These are phyloP conservation scores for Corydoras maculifer DNA, from an alignment of 2,113 vertebrate genomes.

Conservation along the genomic window DNA sequence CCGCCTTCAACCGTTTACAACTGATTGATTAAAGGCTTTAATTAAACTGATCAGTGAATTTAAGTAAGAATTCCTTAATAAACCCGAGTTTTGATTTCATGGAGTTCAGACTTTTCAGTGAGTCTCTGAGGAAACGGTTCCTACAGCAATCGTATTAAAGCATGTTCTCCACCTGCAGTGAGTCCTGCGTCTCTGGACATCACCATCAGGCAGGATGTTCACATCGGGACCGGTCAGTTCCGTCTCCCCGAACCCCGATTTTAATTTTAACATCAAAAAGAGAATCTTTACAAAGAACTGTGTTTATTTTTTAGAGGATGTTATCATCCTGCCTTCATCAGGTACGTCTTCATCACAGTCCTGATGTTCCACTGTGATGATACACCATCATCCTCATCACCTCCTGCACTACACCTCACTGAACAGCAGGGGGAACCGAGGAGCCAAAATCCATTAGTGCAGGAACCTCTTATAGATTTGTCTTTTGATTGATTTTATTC, in stretches of 20 bases:
- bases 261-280: background rate
- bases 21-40: too few species aligned
- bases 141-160: background rate
- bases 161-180: conserved; percentile 38
- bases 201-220: conserved; percentile 37
- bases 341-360: conserved; percentile 13
- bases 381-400: background rate
- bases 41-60: too few species aligned
- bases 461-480: too few species aligned
- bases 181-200: conserved; percentile 55
- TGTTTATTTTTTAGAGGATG: background rate
- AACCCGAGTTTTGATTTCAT: too few species aligned
- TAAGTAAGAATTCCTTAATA: too few species aligned
- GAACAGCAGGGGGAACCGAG: too few species aligned
- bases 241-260: background rate
- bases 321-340: conserved; percentile 29
- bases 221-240: conserved; percentile 44
- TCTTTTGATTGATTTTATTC: too few species aligned
- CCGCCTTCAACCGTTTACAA: too few species aligned
- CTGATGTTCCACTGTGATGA: background rate
- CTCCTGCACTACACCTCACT: too few species aligned
- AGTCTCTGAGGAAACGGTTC: background rate
- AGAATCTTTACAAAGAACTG: too few species aligned
- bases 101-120: too few species aligned
- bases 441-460: too few species aligned